These are phyloP conservation scores for Rotaria macrura DNA, from an alignment of 2,888 invertebrate species.

Conservation along the genomic window DNA sequence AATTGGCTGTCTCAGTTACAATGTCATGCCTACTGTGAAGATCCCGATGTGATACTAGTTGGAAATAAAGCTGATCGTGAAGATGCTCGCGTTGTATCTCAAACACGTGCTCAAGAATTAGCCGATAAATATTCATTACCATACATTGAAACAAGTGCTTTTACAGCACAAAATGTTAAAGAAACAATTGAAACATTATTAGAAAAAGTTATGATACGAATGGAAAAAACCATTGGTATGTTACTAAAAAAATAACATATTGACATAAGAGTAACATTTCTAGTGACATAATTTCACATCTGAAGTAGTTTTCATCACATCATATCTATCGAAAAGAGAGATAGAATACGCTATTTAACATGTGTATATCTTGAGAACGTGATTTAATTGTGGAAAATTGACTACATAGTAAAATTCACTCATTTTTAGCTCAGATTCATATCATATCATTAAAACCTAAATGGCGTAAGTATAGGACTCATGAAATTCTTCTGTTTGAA, in stretches of 20 bases:
- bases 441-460: neutral
- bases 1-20: conserved; percentile 34
- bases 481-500: neutral
- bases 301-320: neutral
- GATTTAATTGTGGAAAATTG: neutral
- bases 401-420: neutral
- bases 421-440: neutral
- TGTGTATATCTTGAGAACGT: too few relatives aligned
- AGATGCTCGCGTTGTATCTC: conserved; percentile 61
- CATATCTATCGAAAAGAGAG: neutral
- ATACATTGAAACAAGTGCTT: conserved; percentile 89
- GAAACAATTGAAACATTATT: conserved; percentile 75
- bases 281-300: too few relatives aligned
- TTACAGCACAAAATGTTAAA: conserved; percentile 78
- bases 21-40: conserved; percentile 34
- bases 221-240: conserved; percentile 46
- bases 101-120: conserved; percentile 57
- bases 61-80: conserved; percentile 54
- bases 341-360: too few relatives aligned
- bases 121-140: conserved; percentile 73
- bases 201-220: conserved; percentile 59
- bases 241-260: neutral
- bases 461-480: neutral
- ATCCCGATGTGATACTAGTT: conserved; percentile 33
- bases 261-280: too few relatives aligned